Evolutionary conservation across 2,888 invertebrate species (phyloP).

Genomic region (Parnassius orleans): DNA sequence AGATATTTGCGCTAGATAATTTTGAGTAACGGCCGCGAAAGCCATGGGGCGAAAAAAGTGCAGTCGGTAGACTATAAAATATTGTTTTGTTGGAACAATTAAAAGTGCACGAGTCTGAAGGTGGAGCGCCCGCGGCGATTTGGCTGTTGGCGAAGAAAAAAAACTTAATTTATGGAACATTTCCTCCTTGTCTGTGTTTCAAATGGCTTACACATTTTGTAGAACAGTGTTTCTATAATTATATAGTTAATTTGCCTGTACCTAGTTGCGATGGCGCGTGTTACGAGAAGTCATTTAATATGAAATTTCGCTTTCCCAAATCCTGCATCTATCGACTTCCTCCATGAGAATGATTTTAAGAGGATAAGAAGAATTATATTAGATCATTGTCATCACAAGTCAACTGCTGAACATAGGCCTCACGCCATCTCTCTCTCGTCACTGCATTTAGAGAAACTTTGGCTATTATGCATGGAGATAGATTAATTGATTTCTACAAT

Average conservation of each 20-base stretch:
- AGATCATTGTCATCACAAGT: no score
- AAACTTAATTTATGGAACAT: constrained; percentile 26
- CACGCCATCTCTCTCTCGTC: no score
- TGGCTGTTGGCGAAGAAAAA: constrained; percentile 30
- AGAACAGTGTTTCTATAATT: constrained; percentile 2
- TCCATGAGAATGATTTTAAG: no score
- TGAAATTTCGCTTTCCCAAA: no score
- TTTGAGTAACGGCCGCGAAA: constrained; percentile 69
- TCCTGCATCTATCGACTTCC: no score
- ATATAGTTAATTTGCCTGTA: background rate
- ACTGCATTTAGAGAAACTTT: no score
- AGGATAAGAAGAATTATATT: no score
- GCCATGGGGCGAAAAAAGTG: constrained; percentile 58
- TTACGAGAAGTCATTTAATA: no score
- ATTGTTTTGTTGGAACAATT: constrained; percentile 72
- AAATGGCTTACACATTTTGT: constrained; percentile 16
- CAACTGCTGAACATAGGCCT: no score
- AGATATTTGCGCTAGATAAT: constrained; percentile 76
- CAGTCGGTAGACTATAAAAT: constrained; percentile 65
- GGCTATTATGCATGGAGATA: no score
- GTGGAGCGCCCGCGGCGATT: constrained; percentile 32
- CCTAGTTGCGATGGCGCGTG: no score
- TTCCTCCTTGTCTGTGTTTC: constrained; percentile 23
- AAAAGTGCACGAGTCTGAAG: constrained; percentile 50
- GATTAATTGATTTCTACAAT: no score